Base-by-base conservation (phyloP, 1,140 invertebrate species). In the Hormaphis cornu region DNA sequence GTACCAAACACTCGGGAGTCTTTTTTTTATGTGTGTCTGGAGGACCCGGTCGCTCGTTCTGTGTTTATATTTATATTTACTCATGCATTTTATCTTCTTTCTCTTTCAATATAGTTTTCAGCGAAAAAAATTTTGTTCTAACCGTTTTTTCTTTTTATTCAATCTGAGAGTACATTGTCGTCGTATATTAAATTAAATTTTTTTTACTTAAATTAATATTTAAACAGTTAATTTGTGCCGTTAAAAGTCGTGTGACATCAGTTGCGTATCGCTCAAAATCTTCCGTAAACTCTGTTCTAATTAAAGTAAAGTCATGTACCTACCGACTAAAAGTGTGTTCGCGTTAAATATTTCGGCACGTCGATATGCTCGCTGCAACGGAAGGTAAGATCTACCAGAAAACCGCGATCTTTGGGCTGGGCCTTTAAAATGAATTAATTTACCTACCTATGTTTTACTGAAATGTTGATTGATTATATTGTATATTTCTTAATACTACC, bases 311-410 rank as follows among this genome's bases (percentile, higher is more conserved):
- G 40, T 61, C 16, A 61, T 61, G 40, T 48, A 66, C 50, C 35
- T 66, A 22, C n/a, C 61, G 18, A 50, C 42, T 50, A 66, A 66
- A 30, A 66, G 61, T 66, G 61, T 33, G 61, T 66, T 66, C 61
- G 44, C 61, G 61, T 46, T 66, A 16, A 46, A 66, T 66, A 66
- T 50, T 50, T 48, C 14, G 44, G 61, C 61, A 50, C 61, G 10
- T 66, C 58, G 58, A 61, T 42, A 61, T 61, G 58, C 37, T 44
- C 40, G 28, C 61, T 46, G 42, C 61, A 4, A 66, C 24, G 42
- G 28, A 66, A 66, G 61, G 61, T 66, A 66, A 66, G 61, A 66
- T 66, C 28, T 48, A 63, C 42, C 37, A 50, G 28, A 66, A 66
- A 66, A 48, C 44, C 40, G 61, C 44, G 40, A 66, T 66, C 40